Conservation (phyloP, 2,113 vertebrate species). For the Haemorhous mexicanus region DNA sequence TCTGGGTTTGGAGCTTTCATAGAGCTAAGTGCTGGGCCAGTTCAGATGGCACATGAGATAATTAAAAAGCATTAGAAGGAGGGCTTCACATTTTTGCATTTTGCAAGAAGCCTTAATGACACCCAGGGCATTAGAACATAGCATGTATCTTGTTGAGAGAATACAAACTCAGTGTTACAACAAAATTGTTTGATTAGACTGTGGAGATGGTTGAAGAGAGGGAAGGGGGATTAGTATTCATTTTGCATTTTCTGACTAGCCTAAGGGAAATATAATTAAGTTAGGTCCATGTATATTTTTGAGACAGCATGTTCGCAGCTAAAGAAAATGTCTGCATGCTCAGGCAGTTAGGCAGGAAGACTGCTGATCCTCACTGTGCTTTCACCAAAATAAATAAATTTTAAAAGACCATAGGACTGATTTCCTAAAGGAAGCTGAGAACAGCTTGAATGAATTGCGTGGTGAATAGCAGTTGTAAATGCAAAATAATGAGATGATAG, state of each 20-base stretch:
- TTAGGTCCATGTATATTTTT: conserved; percentile 5
- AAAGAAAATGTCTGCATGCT: conserved; percentile 30
- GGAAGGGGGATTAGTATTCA: conserved; percentile 7
- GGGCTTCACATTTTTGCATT: conserved; percentile 30
- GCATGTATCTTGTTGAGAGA: conserved; percentile 28
- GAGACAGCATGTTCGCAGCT: background rate
- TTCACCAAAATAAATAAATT: background rate
- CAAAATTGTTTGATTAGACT: conserved; percentile 40
- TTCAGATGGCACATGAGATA: background rate
- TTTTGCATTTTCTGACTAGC: background rate
- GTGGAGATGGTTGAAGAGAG: background rate
- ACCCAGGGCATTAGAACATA: conserved; percentile 18
- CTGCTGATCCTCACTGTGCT: background rate
- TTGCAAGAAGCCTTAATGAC: conserved; percentile 54
- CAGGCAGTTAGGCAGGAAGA: background rate
- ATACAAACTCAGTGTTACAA: conserved; percentile 4
- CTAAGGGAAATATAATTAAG: conserved; percentile 33
- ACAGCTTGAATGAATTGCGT: background rate
- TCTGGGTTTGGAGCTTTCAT: background rate
- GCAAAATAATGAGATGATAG: background rate
- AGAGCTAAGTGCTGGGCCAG: background rate
- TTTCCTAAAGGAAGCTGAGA: background rate
- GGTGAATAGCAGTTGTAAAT: background rate
- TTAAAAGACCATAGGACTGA: background rate
- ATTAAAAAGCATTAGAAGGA: conserved; percentile 55